Base-by-base conservation (phyloP, 2,113 vertebrate genomes). In the Corythaixoides concolor region DNA sequence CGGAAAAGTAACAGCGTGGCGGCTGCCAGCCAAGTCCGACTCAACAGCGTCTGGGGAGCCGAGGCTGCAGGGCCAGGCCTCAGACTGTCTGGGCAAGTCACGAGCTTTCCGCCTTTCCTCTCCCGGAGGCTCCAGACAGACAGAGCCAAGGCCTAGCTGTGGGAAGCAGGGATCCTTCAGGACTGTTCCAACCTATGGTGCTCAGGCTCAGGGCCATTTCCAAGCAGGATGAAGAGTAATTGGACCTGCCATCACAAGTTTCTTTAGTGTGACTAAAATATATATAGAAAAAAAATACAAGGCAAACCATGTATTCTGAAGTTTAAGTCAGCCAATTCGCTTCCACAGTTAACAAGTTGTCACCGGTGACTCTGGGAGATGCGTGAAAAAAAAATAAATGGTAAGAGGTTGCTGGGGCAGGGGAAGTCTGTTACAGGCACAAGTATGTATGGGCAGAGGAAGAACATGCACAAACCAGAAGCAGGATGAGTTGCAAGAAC, bases 1-100 rank as follows among this genome's bases (percentile, higher is more conserved):
- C 92, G 91, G 97, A 93, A 98, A 97, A 98, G 95, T 90, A 98
- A 98, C 97, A 97, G 97, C 32, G 27, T 33, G 2, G 89, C 90
- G 94, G 96, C 95, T 97, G 97, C 97, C 97, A 94, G 98, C 98
- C 98, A 98, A 98, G 85, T 95, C 96, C 97, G 90, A 92, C 96
- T 98, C 97, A 95, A 95, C 92, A 97, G 97, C 4, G 96, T 97
- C 97, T 98, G 97, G 97, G 97, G 97, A 98, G 94, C 96, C 18
- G 92, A 95, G 92, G 97, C 97, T 96, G 80, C 94, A 60, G 37
- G 95, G 97, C 97, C 97, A 98, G 97, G 96, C 97, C 97, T 98
- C 97, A 98, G 97, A 97, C 97, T 97, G 97, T 98, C 97, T 98
- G 97, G 98, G 97, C 97, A 97, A 98, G 97, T 93, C 92, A 85